These are phyloP conservation scores for Nymphalis io DNA, from an alignment of 1,140 invertebrate species.

Conservation along the genomic window DNA sequence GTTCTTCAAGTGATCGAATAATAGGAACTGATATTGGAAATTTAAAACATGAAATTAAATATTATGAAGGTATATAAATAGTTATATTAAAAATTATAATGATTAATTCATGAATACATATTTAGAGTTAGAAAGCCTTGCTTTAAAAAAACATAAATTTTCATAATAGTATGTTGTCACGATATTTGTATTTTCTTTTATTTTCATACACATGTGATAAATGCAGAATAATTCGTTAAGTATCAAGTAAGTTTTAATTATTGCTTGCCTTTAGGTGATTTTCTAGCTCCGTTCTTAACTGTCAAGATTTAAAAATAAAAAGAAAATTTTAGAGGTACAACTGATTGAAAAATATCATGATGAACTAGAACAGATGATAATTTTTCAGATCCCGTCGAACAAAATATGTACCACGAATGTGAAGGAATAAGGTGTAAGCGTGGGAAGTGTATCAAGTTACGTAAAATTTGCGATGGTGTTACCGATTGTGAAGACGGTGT, in stretches of 20 bases:
- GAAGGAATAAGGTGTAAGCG: constrained; percentile 84
- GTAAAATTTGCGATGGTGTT: constrained; percentile 86
- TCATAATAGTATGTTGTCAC: no score
- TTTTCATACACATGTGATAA: no score
- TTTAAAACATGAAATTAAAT: constrained; percentile 72
- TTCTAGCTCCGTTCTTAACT: no score
- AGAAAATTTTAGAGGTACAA: no score
- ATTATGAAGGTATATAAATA: constrained; percentile 61
- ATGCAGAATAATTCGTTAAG: no score
- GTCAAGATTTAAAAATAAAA: no score
- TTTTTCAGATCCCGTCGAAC: constrained; percentile 32
- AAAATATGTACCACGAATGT: constrained; percentile 66
- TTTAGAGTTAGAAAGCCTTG: no score
- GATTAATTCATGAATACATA: not conserved
- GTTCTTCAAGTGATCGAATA: constrained; percentile 72
- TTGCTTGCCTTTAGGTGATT: no score
- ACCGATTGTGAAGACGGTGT: constrained; percentile 85
- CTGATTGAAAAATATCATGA: no score
- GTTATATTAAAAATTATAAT: not conserved
- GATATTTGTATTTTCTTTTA: no score
- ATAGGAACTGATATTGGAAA: constrained; percentile 78
- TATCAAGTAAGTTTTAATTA: no score
- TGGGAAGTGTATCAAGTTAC: constrained; percentile 85
- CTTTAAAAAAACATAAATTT: no score
- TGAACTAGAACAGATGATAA: constrained; percentile 33